phyloP scores from a whole-genome alignment of 1,140 invertebrate genomes.

The Cylas formicarius region DNA sequence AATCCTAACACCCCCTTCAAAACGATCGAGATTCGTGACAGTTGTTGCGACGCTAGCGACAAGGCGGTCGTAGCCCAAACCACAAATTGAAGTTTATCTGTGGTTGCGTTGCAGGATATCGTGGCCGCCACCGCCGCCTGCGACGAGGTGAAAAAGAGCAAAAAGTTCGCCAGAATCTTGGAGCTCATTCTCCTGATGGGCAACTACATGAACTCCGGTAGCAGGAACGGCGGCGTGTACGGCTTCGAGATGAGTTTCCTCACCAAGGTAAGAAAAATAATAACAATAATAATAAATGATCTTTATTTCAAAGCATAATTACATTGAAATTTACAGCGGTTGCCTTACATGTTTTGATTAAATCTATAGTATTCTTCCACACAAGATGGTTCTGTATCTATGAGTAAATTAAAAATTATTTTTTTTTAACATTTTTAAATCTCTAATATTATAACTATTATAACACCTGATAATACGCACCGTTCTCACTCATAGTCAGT shows the following conservation, averaged over 20 bases:
- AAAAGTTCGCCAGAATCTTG: constrained; percentile 84
- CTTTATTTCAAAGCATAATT: not conserved
- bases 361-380: no score
- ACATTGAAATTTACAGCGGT: not conserved
- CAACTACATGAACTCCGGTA: constrained; percentile 94
- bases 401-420: no score
- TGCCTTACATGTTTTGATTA: not conserved
- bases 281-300: not conserved
- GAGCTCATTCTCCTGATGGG: constrained; percentile 86
- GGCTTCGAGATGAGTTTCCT: constrained; percentile 96
- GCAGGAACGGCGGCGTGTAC: constrained; percentile 85
- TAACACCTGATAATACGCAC: no score
- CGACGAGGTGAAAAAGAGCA: constrained; percentile 85
- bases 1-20: no score
- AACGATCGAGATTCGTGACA: no score
- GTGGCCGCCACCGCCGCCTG: constrained; percentile 91
- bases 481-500: no score
- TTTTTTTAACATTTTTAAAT: no score
- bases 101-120: constrained; percentile 65
- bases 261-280: constrained; percentile 66
- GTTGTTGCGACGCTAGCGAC: no score
- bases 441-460: no score
- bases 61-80: no score
- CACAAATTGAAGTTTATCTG: no score
- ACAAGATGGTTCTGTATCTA: no score